Evolutionary conservation across 2,888 invertebrate genomes (phyloP).

Genomic region (Laspeyria flexula): DNA sequence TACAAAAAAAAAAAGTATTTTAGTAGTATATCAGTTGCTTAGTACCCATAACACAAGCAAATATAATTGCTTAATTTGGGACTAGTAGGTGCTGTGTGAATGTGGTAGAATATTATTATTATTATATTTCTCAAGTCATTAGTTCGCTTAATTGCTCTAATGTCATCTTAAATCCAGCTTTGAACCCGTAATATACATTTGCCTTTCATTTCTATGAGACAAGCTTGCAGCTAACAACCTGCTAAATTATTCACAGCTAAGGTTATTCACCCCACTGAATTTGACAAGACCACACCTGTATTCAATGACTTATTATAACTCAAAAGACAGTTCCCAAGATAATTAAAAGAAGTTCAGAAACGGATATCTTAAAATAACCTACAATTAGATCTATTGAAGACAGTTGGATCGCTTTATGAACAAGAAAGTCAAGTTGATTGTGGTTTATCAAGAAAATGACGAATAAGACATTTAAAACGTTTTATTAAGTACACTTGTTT

Average conservation of each 20-base stretch:
- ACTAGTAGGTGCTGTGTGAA: too few relatives aligned
- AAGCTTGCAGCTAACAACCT: background rate
- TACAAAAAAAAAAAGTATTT: too few relatives aligned
- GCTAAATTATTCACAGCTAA: constrained; percentile 12
- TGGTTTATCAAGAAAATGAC: too few relatives aligned
- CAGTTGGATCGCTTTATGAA: constrained; percentile 6
- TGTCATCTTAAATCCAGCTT: constrained; percentile 2
- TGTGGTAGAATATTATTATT: too few relatives aligned
- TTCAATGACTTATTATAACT: constrained; percentile 3
- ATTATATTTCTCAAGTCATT: background rate
- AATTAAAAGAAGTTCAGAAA: constrained; percentile 11
- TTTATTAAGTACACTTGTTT: too few relatives aligned
- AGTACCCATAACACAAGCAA: too few relatives aligned
- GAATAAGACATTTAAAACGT: too few relatives aligned
- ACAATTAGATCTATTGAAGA: constrained; percentile 12
- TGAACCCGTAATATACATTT: background rate
- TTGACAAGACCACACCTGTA: constrained; percentile 6
- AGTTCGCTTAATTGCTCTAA: background rate
- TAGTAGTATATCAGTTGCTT: too few relatives aligned
- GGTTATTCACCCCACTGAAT: constrained; percentile 5
- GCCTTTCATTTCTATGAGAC: background rate
- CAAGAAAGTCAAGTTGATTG: too few relatives aligned
- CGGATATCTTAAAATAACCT: constrained; percentile 10
- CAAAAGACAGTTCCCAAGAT: constrained; percentile 28
- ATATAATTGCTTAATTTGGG: too few relatives aligned